Conservation (phyloP, 2,797 vertebrate species). For the Alauda arvensis region DNA sequence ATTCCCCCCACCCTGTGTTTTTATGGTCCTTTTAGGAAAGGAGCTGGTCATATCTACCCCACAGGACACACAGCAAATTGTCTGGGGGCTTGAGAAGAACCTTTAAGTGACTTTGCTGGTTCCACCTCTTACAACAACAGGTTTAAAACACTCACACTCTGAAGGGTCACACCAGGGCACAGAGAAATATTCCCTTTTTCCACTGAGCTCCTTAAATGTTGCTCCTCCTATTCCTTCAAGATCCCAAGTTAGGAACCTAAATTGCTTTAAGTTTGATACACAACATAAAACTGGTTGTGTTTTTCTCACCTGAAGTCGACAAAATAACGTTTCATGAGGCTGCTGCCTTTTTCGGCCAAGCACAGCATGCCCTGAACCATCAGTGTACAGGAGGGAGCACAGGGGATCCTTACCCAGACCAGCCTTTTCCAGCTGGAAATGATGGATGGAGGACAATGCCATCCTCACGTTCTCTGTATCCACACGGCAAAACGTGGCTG, state of each 20-base stretch:
- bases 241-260: background rate
- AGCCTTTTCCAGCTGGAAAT: background rate
- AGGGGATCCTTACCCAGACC: background rate
- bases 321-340: background rate
- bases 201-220: background rate
- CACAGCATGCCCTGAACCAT: background rate
- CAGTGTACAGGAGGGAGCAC: accelerated
- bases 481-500: background rate
- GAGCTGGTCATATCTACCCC: background rate
- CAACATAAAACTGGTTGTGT: background rate
- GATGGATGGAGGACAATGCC: background rate
- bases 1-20: accelerated
- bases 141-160: background rate
- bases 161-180: background rate
- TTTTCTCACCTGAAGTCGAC: background rate
- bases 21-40: background rate
- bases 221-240: background rate
- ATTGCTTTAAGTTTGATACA: background rate
- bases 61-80: background rate
- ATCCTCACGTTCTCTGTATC: background rate
- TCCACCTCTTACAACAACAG: background rate
- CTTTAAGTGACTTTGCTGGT: background rate
- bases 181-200: background rate
- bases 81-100: background rate
- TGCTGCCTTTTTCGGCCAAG: background rate